Conservation (phyloP, 2,113 vertebrate species). For the Pipa parva region DNA sequence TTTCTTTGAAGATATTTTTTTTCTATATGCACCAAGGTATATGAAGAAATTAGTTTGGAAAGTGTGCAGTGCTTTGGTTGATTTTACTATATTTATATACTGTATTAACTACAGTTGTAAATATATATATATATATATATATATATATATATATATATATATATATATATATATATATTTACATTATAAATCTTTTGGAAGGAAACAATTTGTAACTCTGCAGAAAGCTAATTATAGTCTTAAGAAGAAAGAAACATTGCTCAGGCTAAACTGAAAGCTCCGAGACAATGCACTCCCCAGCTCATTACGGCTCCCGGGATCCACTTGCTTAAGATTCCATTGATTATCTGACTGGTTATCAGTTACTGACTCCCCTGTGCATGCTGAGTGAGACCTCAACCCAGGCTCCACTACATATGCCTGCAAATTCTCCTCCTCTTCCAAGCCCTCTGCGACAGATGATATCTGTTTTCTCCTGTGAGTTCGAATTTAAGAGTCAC, state of each 20-base stretch:
- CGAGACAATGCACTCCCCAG: background rate
- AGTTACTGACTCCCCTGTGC: conserved; percentile 59
- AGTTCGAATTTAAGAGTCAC: conserved; percentile 76
- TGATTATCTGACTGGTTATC: conserved; percentile 66
- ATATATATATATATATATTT: background rate
- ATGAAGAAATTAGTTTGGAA: conserved; percentile 39
- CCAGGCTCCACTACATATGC: conserved; percentile 57
- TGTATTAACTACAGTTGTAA: no score
- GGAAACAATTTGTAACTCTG: background rate
- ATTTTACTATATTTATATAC: no score
- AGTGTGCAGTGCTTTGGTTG: no score
- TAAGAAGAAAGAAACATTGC: background rate
- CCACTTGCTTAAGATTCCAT: conserved; percentile 48
- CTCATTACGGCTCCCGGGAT: conserved; percentile 15
- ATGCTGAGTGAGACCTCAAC: conserved; percentile 60
- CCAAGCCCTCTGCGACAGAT: conserved; percentile 66
- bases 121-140: no score
- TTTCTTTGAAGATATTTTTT: no score
- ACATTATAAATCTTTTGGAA: no score
- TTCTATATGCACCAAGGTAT: no score
- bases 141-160: no score
- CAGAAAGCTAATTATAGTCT: background rate
- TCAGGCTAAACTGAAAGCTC: background rate
- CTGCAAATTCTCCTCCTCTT: conserved; percentile 50
- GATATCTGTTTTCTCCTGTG: conserved; percentile 75